Base-by-base conservation (phyloP, 2,113 vertebrate genomes). In the Grammomys surdaster region DNA sequence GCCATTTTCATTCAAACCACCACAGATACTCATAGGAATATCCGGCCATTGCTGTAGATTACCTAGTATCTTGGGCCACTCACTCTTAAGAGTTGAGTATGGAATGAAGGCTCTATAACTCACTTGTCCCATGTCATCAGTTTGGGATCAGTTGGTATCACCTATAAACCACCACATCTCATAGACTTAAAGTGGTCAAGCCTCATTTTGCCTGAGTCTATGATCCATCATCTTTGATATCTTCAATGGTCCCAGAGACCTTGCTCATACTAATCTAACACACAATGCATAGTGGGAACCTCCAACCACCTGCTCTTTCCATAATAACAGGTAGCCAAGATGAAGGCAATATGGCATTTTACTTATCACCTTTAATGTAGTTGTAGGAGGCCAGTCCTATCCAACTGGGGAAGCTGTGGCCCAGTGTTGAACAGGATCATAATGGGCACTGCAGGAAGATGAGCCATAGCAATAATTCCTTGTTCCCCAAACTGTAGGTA, bases 381-480 rank as follows among this genome's bases (percentile, higher is more conserved):
- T 9, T 92, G 0, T 78, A 96, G 1, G 54, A 90, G 56, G 2
- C 72, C 0, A 97, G 94, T 69, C 97, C 72, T 78, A 65, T 80
- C 54, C 97, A 9, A 60, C 19, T 95, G 0, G 95, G 96, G n/a
- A 98, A 99, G 90, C 98, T 98, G 36, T 93, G 96, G 97, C 78
- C 98, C 99, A 65, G 98, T 98, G 22, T 96, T 99, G 43, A 99
- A 98, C 0, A 16, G 99, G 96, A 99, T 99, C 72, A 86, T 13
- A 48, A 95, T 99, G 67, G 98, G 98, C 14, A 98, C 81, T 93
- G 92, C 13, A 96, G 97, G 19, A 99, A 98, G 97, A 96, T 95
- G 6, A 99, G 98, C 89, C 98, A 98, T 3, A 96, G 98, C 60
- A 98, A 99, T 72, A 99, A 99, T 90, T 99, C 99, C 2, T 96